These are phyloP conservation scores for Pycnonotus jocosus DNA, from an alignment of 2,113 vertebrate species.

Conservation along the genomic window DNA sequence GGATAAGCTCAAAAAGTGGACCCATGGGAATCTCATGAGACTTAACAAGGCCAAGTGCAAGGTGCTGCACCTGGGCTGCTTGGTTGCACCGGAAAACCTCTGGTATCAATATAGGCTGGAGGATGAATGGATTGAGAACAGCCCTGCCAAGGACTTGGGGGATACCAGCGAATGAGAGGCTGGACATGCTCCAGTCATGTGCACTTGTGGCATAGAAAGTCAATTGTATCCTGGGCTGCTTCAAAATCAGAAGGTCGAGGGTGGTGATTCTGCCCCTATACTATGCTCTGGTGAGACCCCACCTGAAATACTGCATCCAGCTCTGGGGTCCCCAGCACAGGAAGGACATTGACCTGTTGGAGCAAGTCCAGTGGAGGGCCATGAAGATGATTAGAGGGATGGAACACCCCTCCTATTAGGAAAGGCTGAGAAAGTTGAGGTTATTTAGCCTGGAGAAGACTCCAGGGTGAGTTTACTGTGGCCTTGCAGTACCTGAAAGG, in stretches of 20 bases:
- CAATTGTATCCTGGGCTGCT: neutral
- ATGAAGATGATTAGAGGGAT: neutral
- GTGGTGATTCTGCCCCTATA: neutral
- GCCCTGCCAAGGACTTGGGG: neutral
- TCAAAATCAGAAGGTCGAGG: neutral
- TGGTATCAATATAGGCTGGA: neutral
- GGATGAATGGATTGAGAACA: neutral
- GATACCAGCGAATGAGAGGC: neutral
- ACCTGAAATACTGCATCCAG: neutral
- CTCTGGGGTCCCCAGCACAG: neutral
- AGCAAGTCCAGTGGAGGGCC: neutral
- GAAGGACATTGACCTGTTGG: neutral
- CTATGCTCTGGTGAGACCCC: neutral
- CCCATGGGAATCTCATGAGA: neutral
- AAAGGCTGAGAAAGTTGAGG: neutral
- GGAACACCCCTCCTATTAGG: neutral
- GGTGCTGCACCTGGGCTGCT: neutral
- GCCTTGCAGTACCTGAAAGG: neutral
- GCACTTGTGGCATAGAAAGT: neutral
- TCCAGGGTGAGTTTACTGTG: neutral
- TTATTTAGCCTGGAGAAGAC: neutral
- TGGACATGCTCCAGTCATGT: neutral
- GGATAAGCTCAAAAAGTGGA: neutral
- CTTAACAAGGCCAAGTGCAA: neutral
- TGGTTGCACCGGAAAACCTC: neutral